Base-by-base conservation (phyloP, 2,797 vertebrate species). In the Poecilia wingei region DNA sequence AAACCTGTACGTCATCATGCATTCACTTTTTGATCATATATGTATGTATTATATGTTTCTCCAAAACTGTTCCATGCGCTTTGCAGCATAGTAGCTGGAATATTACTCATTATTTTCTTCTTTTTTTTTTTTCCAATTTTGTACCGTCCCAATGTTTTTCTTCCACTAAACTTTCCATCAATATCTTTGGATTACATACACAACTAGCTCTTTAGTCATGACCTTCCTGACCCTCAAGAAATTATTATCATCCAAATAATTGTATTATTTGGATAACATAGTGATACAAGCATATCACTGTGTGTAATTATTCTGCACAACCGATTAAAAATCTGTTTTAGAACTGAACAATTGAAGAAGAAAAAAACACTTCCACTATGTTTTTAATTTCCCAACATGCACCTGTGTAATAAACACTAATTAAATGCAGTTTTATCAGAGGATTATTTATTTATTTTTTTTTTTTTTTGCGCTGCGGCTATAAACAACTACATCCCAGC, bases 401-500 rank as follows among this genome's bases (percentile, higher is more conserved):
- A 41, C 20, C 22, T 69, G 39, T 0, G 5, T 69, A 43, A 6
- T 69, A 22, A 69, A n/a, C 20, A 43, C 22, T 36, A n/a, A 69
- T 43, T 43, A 25, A 69, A 43, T 43, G 10, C 36, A 4, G 64
- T 39, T 86, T 83, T 75, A 72, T 53, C 53, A 41, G 47, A 55
- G 41, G n/a, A 49, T 74, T 61, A 80, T 7, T 20, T 20, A 6
- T 2, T 51, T 0, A 4, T 4, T 39, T 61, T 82, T 20, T 2
- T 22, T 2, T 6, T 2, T 51, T 0, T 78, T 66, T 66, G 33
- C 3, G 20, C 57, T 41, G 66, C 74, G 39, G 46, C 59, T 36
- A 41, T 57, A 55, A 84, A 53, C 51, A 82, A 64, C 33, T 55
- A 72, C 72, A 64, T 70, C 43, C 74, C 80, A 86, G 84, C 45